Evolutionary conservation across 2,113 vertebrate genomes (phyloP).

Genomic region (Neotoma lepida): DNA sequence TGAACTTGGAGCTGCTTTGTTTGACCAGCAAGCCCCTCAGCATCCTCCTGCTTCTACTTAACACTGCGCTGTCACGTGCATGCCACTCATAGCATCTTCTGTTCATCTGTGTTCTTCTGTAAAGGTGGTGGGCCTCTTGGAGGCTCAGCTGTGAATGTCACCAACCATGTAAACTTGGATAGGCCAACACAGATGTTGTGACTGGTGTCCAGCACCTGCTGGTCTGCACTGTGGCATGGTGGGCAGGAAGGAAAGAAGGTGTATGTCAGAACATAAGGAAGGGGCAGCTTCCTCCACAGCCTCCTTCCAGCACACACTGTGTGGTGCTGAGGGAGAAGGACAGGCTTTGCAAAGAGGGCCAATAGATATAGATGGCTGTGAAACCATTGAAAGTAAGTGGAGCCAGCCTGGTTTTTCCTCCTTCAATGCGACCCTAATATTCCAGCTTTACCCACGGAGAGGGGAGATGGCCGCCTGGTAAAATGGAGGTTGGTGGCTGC

Average conservation of each 20-base stretch:
- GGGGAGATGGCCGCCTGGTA: not conserved
- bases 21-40: not conserved
- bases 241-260: not conserved
- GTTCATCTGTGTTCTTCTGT: not conserved
- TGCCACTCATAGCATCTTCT: not conserved
- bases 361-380: not conserved
- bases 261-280: not conserved
- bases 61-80: not conserved
- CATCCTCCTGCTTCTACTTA: not conserved
- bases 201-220: not conserved
- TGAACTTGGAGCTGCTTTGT: not conserved
- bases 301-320: not conserved
- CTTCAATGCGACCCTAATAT: not conserved
- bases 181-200: not conserved
- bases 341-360: not conserved
- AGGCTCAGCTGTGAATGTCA: not conserved
- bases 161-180: not conserved
- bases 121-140: not conserved
- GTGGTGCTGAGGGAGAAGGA: not conserved
- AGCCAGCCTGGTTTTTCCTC: not conserved
- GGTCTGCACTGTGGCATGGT: not conserved
- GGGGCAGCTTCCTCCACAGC: not conserved
- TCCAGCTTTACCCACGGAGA: not conserved
- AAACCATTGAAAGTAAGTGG: conserved; percentile 25
- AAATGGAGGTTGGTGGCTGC: not conserved